Base-by-base conservation (phyloP, 2,888 invertebrate genomes). In the Onthophagus sagittarius region DNA sequence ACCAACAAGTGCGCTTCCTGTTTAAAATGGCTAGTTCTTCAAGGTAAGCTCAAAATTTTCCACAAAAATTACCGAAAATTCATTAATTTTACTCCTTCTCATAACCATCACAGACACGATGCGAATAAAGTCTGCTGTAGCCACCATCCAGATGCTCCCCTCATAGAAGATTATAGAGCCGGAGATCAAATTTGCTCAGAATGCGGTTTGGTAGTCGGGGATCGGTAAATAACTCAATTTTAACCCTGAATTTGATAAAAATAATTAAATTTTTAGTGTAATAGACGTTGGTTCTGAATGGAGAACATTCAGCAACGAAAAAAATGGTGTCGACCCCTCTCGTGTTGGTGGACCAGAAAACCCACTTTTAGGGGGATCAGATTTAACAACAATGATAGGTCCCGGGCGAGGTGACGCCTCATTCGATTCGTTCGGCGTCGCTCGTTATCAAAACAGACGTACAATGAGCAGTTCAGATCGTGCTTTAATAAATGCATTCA, bases 271-370 rank as follows among this genome's bases (percentile, higher is more conserved):
- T 7, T 79, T 13, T 85, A 97, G 98, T 83, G 97, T 99, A 0
- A 98, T 99, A 78, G 99, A 99, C 86, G 99, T 99, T n/a, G 98
- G 99, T 53, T 98, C 99, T 2, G 99, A 99, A 86, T 99, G 99
- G 99, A 90, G 99, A 84, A 99, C 99, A 75, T 99, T 99, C 86
- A 98, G 97, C 82, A 99, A 99, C 85, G 99, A 99, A 84, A 98
- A 98, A 83, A 93, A 94, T 72, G 95, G 96, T 6, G 96, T 95
- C 0, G 99, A 99, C 86, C 98, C 99, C 3, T 98, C 98, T 86
- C 98, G 99, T 94, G 99, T 99, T 77, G 99, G 99, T 88, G 98
- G 98, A 0, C 97, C 99, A 0, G 99, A 99, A 88, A 99, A 99
- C 87, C 96, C 97, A 0, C 87, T 99, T 2, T 88, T 99, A 0